Percentiles rank a stretch among this genome's conserved stretches.
Evolutionary conservation across 2,113 vertebrate species (phyloP).

Genomic region (Erythrolamprus reginae): DNA sequence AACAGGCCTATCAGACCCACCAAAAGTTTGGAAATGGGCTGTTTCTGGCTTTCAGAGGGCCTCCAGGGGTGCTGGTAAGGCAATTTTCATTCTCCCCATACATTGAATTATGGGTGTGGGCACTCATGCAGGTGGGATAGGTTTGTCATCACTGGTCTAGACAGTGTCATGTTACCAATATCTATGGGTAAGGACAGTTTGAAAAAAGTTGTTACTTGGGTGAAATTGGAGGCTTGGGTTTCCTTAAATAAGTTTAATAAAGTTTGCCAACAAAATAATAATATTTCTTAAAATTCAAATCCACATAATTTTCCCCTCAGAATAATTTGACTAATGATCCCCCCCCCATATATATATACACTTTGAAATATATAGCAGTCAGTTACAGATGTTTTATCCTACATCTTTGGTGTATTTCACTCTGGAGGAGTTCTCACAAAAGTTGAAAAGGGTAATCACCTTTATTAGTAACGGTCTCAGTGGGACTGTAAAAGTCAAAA

Average conservation of each 20-base stretch:
- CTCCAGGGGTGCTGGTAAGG: no score
- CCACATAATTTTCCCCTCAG: neutral
- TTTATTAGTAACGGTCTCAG: slow-evolving; percentile 23
- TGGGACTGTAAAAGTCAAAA: slow-evolving; percentile 24
- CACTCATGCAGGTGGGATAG: no score
- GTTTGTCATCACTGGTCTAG: no score
- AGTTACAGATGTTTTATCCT: slow-evolving; percentile 10
- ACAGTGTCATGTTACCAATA: neutral
- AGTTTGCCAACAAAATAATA: neutral
- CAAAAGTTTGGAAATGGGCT: no score
- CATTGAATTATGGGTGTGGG: no score
- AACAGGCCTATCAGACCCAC: no score
- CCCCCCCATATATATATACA: no score
- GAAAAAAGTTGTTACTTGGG: neutral
- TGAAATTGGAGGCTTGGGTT: neutral
- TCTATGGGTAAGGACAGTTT: neutral
- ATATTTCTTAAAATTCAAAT: neutral
- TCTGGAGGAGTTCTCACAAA: neutral
- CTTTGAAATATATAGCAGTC: neutral
- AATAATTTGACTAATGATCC: neutral
- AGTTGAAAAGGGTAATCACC: slow-evolving; percentile 28
- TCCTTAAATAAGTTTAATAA: neutral
- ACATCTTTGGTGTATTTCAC: slow-evolving; percentile 12
- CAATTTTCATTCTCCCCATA: no score
- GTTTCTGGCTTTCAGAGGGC: no score